Conservation (phyloP, 2,888 invertebrate species). For the Congeria kusceri region DNA sequence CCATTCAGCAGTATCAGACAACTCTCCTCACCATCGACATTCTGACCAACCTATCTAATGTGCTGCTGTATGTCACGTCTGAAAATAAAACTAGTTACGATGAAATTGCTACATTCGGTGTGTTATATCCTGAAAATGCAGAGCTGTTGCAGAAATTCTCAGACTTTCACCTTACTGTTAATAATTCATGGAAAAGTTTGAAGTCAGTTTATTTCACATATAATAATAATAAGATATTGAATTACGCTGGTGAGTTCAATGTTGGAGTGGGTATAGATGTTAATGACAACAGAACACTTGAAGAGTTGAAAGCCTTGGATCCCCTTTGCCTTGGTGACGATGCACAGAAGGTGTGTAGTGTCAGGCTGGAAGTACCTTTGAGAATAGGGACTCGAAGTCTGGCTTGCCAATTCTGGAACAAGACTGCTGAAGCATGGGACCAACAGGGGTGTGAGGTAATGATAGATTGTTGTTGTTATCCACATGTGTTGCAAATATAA, state of each 20-base stretch:
- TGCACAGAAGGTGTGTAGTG: slow-evolving; percentile 12
- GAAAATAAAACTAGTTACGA: slow-evolving; percentile 27
- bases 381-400: slow-evolving; percentile 43
- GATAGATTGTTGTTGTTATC: no score
- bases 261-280: slow-evolving; percentile 46
- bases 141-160: slow-evolving; percentile 5
- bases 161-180: slow-evolving; percentile 17
- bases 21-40: slow-evolving; percentile 13
- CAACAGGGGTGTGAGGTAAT: slow-evolving; percentile 63
- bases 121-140: slow-evolving; percentile 40
- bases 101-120: slow-evolving; percentile 27
- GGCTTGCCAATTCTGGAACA: slow-evolving; percentile 64
- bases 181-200: background rate
- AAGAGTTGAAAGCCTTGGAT: slow-evolving; percentile 19
- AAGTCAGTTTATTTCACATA: slow-evolving; percentile 21
- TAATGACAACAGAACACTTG: slow-evolving; percentile 27
- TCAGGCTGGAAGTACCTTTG: slow-evolving; percentile 34
- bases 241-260: slow-evolving; percentile 26
- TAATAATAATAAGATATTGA: background rate
- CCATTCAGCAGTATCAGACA: slow-evolving; percentile 22
- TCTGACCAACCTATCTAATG: slow-evolving; percentile 12
- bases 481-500: no score
- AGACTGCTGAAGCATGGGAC: slow-evolving; percentile 46
- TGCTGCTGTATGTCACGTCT: slow-evolving; percentile 33
- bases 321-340: slow-evolving; percentile 40